Base-by-base conservation (phyloP, 1,140 invertebrate species). In the Atopsyche davidsoni region DNA sequence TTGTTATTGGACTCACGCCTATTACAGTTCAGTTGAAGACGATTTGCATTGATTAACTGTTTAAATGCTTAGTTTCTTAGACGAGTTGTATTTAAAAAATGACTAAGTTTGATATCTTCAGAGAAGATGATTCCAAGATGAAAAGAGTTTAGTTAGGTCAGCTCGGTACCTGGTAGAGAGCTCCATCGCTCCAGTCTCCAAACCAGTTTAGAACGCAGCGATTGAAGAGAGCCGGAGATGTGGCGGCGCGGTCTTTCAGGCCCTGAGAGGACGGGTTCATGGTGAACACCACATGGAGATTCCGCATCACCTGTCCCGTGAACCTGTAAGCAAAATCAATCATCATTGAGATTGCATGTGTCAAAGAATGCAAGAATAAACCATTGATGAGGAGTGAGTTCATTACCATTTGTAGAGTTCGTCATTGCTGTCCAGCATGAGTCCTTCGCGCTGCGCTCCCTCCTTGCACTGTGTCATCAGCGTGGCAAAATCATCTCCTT, bases 401-500 rank as follows among this genome's bases (percentile, higher is more conserved):
- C 24, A 22, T 25, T 14, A 75, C 85, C 85, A 87, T 75, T 98
- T 98, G 70, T 99, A 99, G 2, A 99, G 72, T 70, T 99, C 97
- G 68, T 99, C 97, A 51, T 89, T 90, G 0, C 94, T 96, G 70
- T 99, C 97, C 7, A 99, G 72, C 96, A 99, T 99, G 0, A 98
- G 72, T 6, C 96, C 96, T 75, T 98, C 94, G 39, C 96, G 78
- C 63, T 98, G 94, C 9, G 96, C 93, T 0, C 96, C 96, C 73
- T 99, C 97, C 70, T 99, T 99, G 65, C 96, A 99, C 69, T 99
- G 96, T 2, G 95, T 99, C 94, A 99, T 99, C 35, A 99, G 72
- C 0, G 96, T 97, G 0, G 94, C 96, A 68, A 96, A 97, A 64
- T 99, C 96, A 68, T 99, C 96, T 16, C 92, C 87, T 71, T 92